phyloP scores from a whole-genome alignment of 2,888 invertebrate species.

The Cenopis cana region DNA sequence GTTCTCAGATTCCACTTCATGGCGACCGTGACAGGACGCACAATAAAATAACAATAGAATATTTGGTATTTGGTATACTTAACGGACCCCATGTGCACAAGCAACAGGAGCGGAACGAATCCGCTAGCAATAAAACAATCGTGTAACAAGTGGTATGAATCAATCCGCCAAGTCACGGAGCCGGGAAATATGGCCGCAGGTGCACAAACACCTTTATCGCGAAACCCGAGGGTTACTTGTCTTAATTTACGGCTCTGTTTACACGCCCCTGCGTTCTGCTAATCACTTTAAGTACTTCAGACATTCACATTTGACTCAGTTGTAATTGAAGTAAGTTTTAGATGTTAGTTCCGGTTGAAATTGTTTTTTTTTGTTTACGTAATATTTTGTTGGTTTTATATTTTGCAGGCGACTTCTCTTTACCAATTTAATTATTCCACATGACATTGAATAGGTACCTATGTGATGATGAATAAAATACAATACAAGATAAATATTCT shows the following conservation, averaged over 20 bases:
- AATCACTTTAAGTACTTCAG: slow-evolving; percentile 28
- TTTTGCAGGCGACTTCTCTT: not conserved
- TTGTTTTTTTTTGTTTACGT: not conserved
- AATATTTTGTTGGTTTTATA: too few species aligned
- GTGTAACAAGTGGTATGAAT: slow-evolving; percentile 33
- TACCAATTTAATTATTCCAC: too few species aligned
- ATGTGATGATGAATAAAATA: too few species aligned
- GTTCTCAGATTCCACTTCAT: too few species aligned
- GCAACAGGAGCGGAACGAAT: not conserved
- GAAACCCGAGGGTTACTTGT: slow-evolving; percentile 19
- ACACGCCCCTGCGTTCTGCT: slow-evolving; percentile 28
- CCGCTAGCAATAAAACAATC: slow-evolving; percentile 6
- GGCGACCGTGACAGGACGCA: too few species aligned
- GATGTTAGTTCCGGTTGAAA: not conserved
- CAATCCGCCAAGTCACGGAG: slow-evolving; percentile 21
- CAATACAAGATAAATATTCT: too few species aligned
- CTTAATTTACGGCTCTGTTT: slow-evolving; percentile 33
- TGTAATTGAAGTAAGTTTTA: slow-evolving; percentile 8
- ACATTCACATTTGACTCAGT: slow-evolving; percentile 1
- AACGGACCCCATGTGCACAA: not conserved
- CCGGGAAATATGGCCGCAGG: slow-evolving; percentile 26
- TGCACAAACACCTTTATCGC: slow-evolving; percentile 28
- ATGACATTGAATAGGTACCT: too few species aligned
- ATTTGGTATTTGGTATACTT: too few species aligned
- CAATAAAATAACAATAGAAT: too few species aligned